These are phyloP conservation scores for Brachionus rubens DNA, from an alignment of 1,140 invertebrate genomes.

Conservation along the genomic window DNA sequence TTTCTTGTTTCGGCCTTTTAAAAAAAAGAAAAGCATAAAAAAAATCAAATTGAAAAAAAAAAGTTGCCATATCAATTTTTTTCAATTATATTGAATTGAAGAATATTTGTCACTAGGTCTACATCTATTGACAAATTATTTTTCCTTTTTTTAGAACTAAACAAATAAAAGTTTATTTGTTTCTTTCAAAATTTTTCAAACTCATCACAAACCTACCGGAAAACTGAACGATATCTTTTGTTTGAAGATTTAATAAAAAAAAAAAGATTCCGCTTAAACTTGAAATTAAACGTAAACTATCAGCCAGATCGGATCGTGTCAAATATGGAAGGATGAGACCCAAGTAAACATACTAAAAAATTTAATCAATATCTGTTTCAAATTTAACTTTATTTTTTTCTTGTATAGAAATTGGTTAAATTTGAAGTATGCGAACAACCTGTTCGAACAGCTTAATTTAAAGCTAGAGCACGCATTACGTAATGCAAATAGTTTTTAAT, in stretches of 20 bases:
- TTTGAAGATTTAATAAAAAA: too few relatives aligned
- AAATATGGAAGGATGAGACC: conserved; percentile 98
- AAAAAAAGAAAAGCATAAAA: too few relatives aligned
- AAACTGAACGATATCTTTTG: too few relatives aligned
- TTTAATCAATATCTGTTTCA: too few relatives aligned
- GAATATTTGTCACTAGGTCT: too few relatives aligned
- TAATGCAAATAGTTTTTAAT: conserved; percentile 99
- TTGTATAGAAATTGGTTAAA: conserved; percentile 75
- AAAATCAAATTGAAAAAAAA: too few relatives aligned
- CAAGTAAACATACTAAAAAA: conserved; percentile 63
- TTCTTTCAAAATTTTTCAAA: too few relatives aligned
- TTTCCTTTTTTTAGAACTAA: background rate
- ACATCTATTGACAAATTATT: background rate
- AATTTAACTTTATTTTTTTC: too few relatives aligned
- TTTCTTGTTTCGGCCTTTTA: too few relatives aligned
- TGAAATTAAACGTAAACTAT: conserved; percentile 95
- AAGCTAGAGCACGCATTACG: conserved; percentile 93
- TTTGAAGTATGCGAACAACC: conserved; percentile 90
- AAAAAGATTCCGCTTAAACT: conserved; percentile 78
- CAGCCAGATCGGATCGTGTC: conserved; percentile 91
- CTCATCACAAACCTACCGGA: too few relatives aligned
- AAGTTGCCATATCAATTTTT: too few relatives aligned
- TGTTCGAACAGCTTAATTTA: conserved; percentile 89
- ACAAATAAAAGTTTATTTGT: background rate
- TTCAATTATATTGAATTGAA: too few relatives aligned